phyloP scores from a whole-genome alignment of 1,140 invertebrate genomes.

The Cotesia vestalis region DNA sequence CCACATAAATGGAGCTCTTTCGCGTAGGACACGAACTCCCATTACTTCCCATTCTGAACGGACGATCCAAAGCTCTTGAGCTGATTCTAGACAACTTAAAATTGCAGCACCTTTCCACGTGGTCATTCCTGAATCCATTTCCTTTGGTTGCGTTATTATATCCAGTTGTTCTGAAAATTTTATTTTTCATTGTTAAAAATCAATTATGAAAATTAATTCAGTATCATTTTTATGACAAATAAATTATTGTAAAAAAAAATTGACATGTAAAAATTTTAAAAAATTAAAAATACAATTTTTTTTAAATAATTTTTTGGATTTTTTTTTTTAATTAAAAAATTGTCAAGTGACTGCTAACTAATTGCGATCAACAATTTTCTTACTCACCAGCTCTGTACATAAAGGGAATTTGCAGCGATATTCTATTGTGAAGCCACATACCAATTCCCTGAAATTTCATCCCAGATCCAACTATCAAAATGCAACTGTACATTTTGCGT shows the following conservation, averaged over 20 bases:
- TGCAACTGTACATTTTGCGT: conserved; percentile 92
- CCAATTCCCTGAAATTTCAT: conserved; percentile 88
- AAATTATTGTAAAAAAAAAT: background rate
- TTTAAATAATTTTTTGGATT: too few relatives aligned
- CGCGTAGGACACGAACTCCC: conserved; percentile 86
- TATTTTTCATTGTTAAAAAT: background rate
- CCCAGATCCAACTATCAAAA: conserved; percentile 90
- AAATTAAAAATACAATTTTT: background rate
- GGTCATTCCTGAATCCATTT: conserved; percentile 88
- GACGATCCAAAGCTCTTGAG: conserved; percentile 92
- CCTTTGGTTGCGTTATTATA: conserved; percentile 84
- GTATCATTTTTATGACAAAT: background rate
- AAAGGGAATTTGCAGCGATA: conserved; percentile 85
- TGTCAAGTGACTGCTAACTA: too few relatives aligned
- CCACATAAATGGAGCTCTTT: conserved; percentile 86
- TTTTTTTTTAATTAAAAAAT: too few relatives aligned
- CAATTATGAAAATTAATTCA: conserved; percentile 1
- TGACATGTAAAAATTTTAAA: too few relatives aligned
- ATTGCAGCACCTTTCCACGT: conserved; percentile 95
- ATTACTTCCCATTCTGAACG: conserved; percentile 85
- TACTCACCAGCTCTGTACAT: conserved; percentile 73
- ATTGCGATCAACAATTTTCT: background rate
- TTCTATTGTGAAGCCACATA: conserved; percentile 87
- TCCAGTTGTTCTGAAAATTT: conserved; percentile 76
- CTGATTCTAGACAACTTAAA: conserved; percentile 90